Base-by-base conservation (phyloP, 2,797 vertebrate genomes). In the Masticophis lateralis region DNA sequence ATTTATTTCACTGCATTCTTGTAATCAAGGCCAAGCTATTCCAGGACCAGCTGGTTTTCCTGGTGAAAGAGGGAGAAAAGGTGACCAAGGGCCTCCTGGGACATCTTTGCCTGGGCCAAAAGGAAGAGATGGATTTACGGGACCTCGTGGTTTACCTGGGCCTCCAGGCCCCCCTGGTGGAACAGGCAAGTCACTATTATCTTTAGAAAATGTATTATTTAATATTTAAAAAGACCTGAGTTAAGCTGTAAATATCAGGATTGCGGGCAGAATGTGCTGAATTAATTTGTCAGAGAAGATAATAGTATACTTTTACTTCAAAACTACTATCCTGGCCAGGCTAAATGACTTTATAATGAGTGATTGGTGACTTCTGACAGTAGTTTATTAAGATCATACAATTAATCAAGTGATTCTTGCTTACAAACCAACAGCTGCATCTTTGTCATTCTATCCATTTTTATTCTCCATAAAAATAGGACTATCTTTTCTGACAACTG, bases 21-120 rank as follows among this genome's bases (percentile, higher is more conserved):
- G 12, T 98, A 95, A 47, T 98, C 96, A 20, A 98, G 95, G 95
- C 79, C 92, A 32, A 43, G 92, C 97, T 0, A 0, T 96, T 87
- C 97, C 98, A 60, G 99, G 99, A 90, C 97, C 98, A 37, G 98
- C 95, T 14, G 99, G 99, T 92, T 96, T 97, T 60, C 98, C 98
- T 87, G 99, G 99, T 20, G 97, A 98, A 8, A 87, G 96, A 91
- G 99, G 99, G 88, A 97, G 98, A 96, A 99, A 98, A 95, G 99
- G 99, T 92, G 98, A 99, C 83, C 97, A 86, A 47, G 99, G 99
- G 28, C 5, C 95, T 12, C 98, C 99, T 0, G 99, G 99, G 43
- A 92, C 95, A 53, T 97, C 99, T 92, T 96, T 99, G 22, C 96
- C 97, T 1, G 99, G 99, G 93, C 97, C 95, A 2, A 97, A 98